phyloP scores from a whole-genome alignment of 2,888 invertebrate genomes.

The Yponomeuta malinellus region DNA sequence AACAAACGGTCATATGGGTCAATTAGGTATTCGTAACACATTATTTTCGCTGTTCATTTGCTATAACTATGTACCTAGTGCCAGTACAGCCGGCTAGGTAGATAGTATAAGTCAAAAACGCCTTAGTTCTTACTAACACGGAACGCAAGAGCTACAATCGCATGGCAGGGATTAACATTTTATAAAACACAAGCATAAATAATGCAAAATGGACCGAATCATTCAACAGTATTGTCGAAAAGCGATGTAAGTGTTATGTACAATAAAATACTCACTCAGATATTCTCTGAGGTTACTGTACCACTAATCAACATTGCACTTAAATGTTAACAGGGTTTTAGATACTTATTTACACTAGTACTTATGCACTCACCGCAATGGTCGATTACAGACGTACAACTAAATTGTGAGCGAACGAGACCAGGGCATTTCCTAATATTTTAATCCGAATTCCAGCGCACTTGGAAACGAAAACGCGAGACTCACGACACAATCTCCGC shows the following conservation, averaged over 20 bases:
- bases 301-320: not conserved
- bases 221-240: not conserved
- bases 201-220: not conserved
- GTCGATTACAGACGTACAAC: not conserved
- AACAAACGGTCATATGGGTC: too few relatives aligned
- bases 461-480: not conserved
- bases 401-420: not conserved
- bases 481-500: not conserved
- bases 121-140: not conserved
- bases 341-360: conserved; percentile 29
- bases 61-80: too few relatives aligned
- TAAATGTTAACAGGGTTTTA: not conserved
- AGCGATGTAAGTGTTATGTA: not conserved
- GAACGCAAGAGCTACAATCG: not conserved
- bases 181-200: not conserved
- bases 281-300: not conserved
- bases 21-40: too few relatives aligned
- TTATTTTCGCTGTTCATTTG: too few relatives aligned
- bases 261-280: not conserved
- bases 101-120: not conserved
- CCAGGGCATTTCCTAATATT: not conserved
- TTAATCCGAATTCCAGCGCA: not conserved
- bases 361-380: not conserved
- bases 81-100: not conserved
- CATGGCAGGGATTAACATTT: not conserved